These are phyloP conservation scores for Drosophila teissieri DNA, from an alignment of 1,140 invertebrate species.

Conservation along the genomic window DNA sequence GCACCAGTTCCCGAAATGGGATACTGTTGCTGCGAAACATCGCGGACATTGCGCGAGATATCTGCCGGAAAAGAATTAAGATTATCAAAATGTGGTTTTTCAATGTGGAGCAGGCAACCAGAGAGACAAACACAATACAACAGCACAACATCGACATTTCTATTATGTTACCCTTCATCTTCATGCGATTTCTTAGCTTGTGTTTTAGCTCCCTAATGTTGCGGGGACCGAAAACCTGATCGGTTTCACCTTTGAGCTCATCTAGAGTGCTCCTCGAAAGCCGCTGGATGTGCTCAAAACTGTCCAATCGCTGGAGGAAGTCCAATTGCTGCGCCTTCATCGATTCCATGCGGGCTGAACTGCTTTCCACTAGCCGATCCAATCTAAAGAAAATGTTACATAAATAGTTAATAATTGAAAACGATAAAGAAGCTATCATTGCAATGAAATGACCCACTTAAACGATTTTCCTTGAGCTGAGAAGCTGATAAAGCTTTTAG, in stretches of 20 bases:
- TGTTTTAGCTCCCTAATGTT: slow-evolving; percentile 45
- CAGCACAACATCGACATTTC: slow-evolving; percentile 22
- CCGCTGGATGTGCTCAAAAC: slow-evolving; percentile 71
- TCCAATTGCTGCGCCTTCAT: slow-evolving; percentile 68
- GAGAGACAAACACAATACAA: neutral
- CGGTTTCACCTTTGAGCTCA: slow-evolving; percentile 79
- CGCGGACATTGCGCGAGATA: slow-evolving; percentile 37
- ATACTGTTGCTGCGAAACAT: slow-evolving; percentile 3
- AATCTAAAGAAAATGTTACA: slow-evolving; percentile 36
- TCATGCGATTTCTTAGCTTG: slow-evolving; percentile 55
- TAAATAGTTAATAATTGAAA: neutral
- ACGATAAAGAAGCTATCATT: neutral
- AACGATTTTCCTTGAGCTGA: neutral
- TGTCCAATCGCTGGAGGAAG: slow-evolving; percentile 65
- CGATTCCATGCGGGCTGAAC: slow-evolving; percentile 67
- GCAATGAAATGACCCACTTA: slow-evolving; percentile 4
- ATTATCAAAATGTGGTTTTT: neutral
- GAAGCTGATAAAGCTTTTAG: slow-evolving; percentile 6
- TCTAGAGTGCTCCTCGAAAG: slow-evolving; percentile 61
- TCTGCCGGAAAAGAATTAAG: slow-evolving; percentile 11
- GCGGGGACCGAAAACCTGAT: slow-evolving; percentile 42
- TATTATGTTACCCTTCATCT: slow-evolving; percentile 48
- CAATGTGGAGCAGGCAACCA: neutral
- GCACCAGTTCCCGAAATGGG: neutral
- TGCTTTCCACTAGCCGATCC: slow-evolving; percentile 56